A percentile compares a stretch with the other conserved stretches of the same genome.
Conservation (phyloP, 2,797 vertebrate genomes). For the Sebastolobus altivelis region DNA sequence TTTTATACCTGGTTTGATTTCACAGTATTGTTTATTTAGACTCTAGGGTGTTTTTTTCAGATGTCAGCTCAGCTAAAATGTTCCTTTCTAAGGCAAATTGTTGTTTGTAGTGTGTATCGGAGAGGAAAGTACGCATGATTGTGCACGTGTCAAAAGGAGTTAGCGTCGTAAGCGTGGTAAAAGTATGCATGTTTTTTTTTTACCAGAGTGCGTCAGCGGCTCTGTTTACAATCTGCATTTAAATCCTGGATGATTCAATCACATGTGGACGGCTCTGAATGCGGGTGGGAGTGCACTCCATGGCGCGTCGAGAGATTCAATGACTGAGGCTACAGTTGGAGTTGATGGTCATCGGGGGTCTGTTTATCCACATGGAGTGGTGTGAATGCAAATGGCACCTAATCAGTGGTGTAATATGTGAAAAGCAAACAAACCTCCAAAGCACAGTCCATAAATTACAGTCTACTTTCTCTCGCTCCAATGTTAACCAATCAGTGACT, state of each 20-base stretch:
- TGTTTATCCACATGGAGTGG: neutral
- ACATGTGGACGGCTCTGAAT: neutral
- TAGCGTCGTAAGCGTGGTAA: conserved; percentile 1
- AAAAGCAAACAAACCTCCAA: conserved; percentile 6
- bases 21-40: conserved; percentile 16
- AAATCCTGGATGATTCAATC: conserved; percentile 24
- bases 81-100: conserved; percentile 22
- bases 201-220: conserved; percentile 12
- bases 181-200: conserved; percentile 20
- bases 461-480: neutral
- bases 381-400: neutral
- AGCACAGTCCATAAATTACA: conserved; percentile 5
- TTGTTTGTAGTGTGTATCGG: conserved; percentile 43
- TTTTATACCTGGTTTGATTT: conserved; percentile 13
- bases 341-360: conserved; percentile 7
- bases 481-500: neutral
- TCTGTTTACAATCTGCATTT: conserved; percentile 20
- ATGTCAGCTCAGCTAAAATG: conserved; percentile 46
- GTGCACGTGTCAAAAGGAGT: conserved; percentile 32
- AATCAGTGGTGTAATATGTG: conserved; percentile 16
- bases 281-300: neutral
- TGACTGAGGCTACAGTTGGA: conserved; percentile 7
- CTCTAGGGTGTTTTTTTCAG: conserved; percentile 24
- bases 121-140: conserved; percentile 36
- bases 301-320: conserved; percentile 1